phyloP scores from a whole-genome alignment of 2,888 invertebrate genomes.

The Acrobeloides nanus region DNA sequence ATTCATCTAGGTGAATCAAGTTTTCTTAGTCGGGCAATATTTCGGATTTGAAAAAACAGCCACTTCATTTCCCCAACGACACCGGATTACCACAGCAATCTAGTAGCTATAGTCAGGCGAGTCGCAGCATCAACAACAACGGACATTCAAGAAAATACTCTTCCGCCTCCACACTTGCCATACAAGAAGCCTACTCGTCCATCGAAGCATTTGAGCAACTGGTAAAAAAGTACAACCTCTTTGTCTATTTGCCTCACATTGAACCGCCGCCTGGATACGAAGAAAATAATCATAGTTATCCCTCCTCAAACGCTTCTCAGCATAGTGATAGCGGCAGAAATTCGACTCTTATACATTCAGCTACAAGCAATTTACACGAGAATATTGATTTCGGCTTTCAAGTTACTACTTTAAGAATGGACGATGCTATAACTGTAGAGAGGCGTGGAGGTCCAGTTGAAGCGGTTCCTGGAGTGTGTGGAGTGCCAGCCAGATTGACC shows the following conservation, averaged over 20 bases:
- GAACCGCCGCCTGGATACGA: not conserved
- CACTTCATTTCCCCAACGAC: no score
- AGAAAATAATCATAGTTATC: not conserved
- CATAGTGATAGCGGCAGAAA: not conserved
- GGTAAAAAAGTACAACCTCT: slow-evolving; percentile 18
- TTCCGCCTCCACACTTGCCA: slow-evolving; percentile 19
- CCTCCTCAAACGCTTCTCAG: not conserved
- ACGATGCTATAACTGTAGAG: slow-evolving; percentile 6
- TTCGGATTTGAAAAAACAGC: no score
- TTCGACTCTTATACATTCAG: not conserved
- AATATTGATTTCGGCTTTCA: not conserved
- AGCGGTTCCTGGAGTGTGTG: slow-evolving; percentile 21
- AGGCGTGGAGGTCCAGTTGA: not conserved
- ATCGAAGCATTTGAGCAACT: slow-evolving; percentile 11
- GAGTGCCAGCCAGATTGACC: slow-evolving; percentile 23
- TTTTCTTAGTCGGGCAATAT: no score
- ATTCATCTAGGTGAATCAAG: no score
- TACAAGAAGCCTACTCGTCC: slow-evolving; percentile 8
- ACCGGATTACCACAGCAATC: no score
- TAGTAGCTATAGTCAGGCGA: no score
- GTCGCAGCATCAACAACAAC: no score
- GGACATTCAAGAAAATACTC: slow-evolving; percentile 20
- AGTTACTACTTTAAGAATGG: slow-evolving; percentile 13
- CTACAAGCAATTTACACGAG: not conserved
- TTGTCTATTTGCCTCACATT: slow-evolving; percentile 5